These are phyloP conservation scores for Drosophila atripex DNA, from an alignment of 2,888 invertebrate species.

Conservation along the genomic window DNA sequence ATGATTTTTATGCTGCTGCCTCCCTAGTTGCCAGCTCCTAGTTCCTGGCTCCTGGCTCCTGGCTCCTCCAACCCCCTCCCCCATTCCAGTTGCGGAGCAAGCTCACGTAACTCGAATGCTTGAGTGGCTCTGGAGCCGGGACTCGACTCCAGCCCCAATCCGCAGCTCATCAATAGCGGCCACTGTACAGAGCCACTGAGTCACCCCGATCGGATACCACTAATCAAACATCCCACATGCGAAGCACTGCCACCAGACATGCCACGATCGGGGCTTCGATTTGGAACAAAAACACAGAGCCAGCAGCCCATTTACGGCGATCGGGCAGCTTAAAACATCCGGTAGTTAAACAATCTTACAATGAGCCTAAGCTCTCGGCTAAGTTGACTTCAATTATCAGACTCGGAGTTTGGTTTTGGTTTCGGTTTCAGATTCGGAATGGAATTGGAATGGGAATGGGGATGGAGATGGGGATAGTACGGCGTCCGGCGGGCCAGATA, in stretches of 20 bases:
- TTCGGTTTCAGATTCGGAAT: constrained; percentile 9
- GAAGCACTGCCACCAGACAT: background rate
- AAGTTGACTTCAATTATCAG: constrained; percentile 75
- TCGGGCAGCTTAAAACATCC: constrained; percentile 60
- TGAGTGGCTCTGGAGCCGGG: constrained; percentile 25
- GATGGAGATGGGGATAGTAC: constrained; percentile 20
- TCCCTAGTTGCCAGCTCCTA: too few relatives aligned
- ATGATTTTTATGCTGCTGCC: constrained; percentile 26
- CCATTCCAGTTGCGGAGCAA: background rate
- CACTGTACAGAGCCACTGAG: background rate
- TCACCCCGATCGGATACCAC: background rate
- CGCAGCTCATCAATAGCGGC: constrained; percentile 21
- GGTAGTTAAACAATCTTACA: constrained; percentile 73
- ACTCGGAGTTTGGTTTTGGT: constrained; percentile 19
- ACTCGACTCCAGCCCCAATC: constrained; percentile 6
- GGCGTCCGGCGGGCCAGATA: constrained; percentile 56
- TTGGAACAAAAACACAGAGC: constrained; percentile 20
- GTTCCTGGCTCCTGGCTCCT: constrained; percentile 8
- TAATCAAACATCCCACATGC: background rate
- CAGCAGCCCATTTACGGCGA: constrained; percentile 32
- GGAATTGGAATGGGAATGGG: constrained; percentile 1
- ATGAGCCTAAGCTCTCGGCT: constrained; percentile 53
- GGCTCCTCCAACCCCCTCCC: background rate
- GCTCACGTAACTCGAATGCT: constrained; percentile 41
- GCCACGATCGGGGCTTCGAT: constrained; percentile 7